These are phyloP conservation scores for Clupea harengus DNA, from an alignment of 2,113 vertebrate genomes.

Conservation along the genomic window DNA sequence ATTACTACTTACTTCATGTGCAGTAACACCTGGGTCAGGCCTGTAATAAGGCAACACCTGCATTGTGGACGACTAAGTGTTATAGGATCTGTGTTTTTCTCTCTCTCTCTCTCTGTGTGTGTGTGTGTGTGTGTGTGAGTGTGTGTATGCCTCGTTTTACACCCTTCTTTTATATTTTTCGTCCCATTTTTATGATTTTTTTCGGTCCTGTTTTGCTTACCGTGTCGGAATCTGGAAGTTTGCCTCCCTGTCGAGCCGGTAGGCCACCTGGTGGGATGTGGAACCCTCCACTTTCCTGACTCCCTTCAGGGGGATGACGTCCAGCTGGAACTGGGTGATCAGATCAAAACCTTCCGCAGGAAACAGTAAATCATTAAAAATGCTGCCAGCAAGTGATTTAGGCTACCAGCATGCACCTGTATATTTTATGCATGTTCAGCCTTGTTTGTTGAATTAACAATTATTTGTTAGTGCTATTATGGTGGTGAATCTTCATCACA, in stretches of 20 bases:
- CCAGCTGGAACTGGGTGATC: conserved; percentile 79
- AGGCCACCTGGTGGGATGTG: conserved; percentile 76
- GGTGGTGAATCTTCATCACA: not conserved
- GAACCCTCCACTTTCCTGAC: conserved; percentile 78
- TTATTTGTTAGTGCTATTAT: not conserved
- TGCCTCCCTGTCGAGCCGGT: conserved; percentile 76
- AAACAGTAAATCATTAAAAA: not conserved
- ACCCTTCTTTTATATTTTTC: not conserved
- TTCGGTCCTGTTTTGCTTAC: conserved; percentile 59
- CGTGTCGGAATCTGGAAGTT: conserved; percentile 81
- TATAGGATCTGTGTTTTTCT: not conserved
- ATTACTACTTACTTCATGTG: conserved; percentile 53
- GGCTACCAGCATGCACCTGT: no score
- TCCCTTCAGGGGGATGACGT: conserved; percentile 72
- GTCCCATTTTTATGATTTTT: conserved; percentile 25
- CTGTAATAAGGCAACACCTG: conserved; percentile 75
- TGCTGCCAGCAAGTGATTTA: not conserved
- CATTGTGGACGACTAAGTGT: not conserved
- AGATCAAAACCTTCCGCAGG: conserved; percentile 71
- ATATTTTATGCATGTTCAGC: not conserved
- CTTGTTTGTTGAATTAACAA: not conserved
- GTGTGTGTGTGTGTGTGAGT: not conserved
- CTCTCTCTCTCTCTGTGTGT: no score
- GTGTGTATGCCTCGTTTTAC: not conserved
- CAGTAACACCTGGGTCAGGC: conserved; percentile 60